Evolutionary conservation across 2,113 vertebrate genomes (phyloP), one percentile per base, ranked within the genome.

Genomic region (Panthera uncia): DNA sequence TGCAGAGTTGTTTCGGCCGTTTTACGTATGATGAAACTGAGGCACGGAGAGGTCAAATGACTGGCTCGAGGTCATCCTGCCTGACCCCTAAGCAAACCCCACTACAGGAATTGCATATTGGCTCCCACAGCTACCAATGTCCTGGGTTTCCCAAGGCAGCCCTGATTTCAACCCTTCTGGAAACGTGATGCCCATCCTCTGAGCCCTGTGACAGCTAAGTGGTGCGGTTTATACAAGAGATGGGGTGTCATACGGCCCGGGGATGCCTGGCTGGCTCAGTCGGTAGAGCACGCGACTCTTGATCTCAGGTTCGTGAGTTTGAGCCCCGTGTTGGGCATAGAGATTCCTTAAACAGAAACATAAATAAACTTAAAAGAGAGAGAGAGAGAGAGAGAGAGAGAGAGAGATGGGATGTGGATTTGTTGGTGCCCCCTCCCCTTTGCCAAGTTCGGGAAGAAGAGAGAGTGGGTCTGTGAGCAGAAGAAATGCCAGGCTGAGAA

Each of bases 1-100:
- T 52, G 16, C 71, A 19, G 41, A 45, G 9, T 7, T 38, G 7
- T 52, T n/a, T 38, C 13, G 55, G 55, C 31, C 7, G 0, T 13
- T 69, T 69, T 74, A 45, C 29, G 4, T 38, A 36, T 14, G 38
- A 55, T 29, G 69, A 27, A 95, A 57, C 21, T 4, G 85, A 90
- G 89, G 61, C 31, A 4, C 84, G 50, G 63, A 25, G 14, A 61
- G 29, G 38, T 41, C 57, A 41, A 8, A 55, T 21, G 21, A 68
- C n/a, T 19, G 4, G 29, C 81, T 92, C 29, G 9, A 57, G 74
- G 63, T 80, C 68, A 3, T 25, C 9, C 57, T 61, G 57, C 57
- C 7, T 23, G 57, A 61, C 45, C 45, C 52, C 81, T 63, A 21
- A 73, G 27, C 50, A 31, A 7, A 65, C 19, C 4, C 41, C 12